A percentile compares a stretch with the other conserved stretches of the same genome.
Evolutionary conservation across 2,888 invertebrate genomes (phyloP).

Genomic region (Lycaena phlaeas): DNA sequence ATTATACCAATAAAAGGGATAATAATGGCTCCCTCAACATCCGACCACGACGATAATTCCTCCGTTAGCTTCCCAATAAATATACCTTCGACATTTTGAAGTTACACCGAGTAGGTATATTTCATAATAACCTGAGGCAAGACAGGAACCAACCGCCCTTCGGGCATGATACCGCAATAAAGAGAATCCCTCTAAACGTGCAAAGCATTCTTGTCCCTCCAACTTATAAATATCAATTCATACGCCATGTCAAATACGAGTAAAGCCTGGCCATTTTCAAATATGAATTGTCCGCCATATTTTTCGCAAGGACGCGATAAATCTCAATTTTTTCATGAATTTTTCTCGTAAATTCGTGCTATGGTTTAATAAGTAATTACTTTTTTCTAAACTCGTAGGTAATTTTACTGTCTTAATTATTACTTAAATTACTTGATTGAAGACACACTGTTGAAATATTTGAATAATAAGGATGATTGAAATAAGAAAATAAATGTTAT

Average conservation of each 20-base stretch:
- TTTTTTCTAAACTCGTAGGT: no score
- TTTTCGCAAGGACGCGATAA: slow-evolving; percentile 37
- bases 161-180: slow-evolving; percentile 58
- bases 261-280: slow-evolving; percentile 57
- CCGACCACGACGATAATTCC: slow-evolving; percentile 64
- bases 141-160: slow-evolving; percentile 61
- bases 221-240: slow-evolving; percentile 72
- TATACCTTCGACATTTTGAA: slow-evolving; percentile 69
- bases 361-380: slow-evolving; percentile 4
- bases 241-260: slow-evolving; percentile 63
- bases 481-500: no score
- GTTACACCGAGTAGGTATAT: slow-evolving; percentile 55
- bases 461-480: no score
- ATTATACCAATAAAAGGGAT: slow-evolving; percentile 72
- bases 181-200: slow-evolving; percentile 69
- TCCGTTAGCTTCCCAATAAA: slow-evolving; percentile 54
- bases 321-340: slow-evolving; percentile 40
- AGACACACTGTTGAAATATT: no score
- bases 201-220: slow-evolving; percentile 54
- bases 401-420: no score
- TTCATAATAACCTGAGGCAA: slow-evolving; percentile 63
- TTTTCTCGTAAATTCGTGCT: slow-evolving; percentile 3
- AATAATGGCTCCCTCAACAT: slow-evolving; percentile 63
- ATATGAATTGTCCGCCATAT: slow-evolving; percentile 53
- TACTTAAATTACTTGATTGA: no score